Base-by-base conservation (phyloP, 2,113 vertebrate species). In the Vulpes lagopus region DNA sequence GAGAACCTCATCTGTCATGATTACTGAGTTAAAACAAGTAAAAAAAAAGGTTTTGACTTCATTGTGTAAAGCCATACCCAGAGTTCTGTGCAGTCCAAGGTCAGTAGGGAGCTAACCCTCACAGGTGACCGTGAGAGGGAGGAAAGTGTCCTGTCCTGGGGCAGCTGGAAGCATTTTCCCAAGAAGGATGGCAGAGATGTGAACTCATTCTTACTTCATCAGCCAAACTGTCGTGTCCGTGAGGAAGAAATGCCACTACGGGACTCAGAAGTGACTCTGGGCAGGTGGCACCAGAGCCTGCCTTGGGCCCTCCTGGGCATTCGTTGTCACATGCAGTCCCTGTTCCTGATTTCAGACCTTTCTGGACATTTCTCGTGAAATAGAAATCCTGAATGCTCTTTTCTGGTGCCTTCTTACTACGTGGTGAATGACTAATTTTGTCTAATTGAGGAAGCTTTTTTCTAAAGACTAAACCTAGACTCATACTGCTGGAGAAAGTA, bases 101-200 rank as follows among this genome's bases (percentile, higher is more conserved):
- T 80, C 55, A 38, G 2, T 69, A 83, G 19, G 32, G 84, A 95
- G 8, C 43, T 19, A 69, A 97, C 25, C 88, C 20, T 3, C 23
- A 15, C 4, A 0, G 0, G 15, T 5, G 93, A 35, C 25, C 25
- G 3, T 0, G 60, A 65, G 51, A 2, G 1, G 22, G 2, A 4
- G 32, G 71, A 3, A 89, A 8, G 15, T 43, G 80, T 49, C 16
- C 2, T 22, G 15, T 22, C 94, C 88, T 35, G 60, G 64, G 49
- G 81, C 17, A 30, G 1, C 0, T 64, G 57, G 83, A 80, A 19
- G 95, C n/a, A 59, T 71, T 95, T 96, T 22, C 71, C 74, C 49
- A 95, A 67, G 94, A 82, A 38, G 65, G 64, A 84, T 27, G 74
- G 89, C 93, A 96, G 95, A 97, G 96, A 96, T 30, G 85, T 59